Evolutionary conservation across 1,140 invertebrate species (phyloP), one percentile per base, ranked within the genome.

Genomic region (Belonocnema kinseyi): DNA sequence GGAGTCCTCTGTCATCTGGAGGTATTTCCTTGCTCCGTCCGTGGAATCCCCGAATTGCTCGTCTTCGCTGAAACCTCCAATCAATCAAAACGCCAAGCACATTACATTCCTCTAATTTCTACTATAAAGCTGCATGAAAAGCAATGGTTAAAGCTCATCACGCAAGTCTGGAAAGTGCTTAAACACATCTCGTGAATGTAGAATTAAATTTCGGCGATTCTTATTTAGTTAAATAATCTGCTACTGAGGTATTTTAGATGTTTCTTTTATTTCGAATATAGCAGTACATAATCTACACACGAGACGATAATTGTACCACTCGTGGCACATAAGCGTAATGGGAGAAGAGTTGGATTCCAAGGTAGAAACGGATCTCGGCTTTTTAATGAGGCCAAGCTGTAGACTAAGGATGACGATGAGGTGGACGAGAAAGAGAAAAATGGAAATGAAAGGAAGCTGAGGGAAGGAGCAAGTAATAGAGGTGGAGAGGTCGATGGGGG

Each of bases 41-140:
- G 83, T 33, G 13, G 80, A 75, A 52, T 85, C 88, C 75, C 85
- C 86, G 73, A 86, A 88, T 77, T 74, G 77, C 46, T 87, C 81
- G 66, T 91, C 88, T 78, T 90, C 88, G 78, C 91, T 91, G 89
- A 88, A 91, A 90, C 77, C 81, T 79, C 79, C 81, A 87, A 87
- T 82, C 83, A 85, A 79, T 82, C 76, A 77, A 75, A 75, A 78
- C 73, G 78, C 66, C 26, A 77, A 75, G 77, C 21, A 26, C 7
- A 46, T 46, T 46, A 71, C 58, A 78, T 78, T 17, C 13, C 52
- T 70, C 61, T 52, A 50, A 46, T 46, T 33, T 74, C 33, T 74
- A 74, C 80, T 72, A 6, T 66, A 19, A 46, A 46, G 40, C 40
- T 46, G 40, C 40, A 46, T 46, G 11, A 7, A 46, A 46, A 46